Percentiles rank a stretch among this genome's conserved stretches.
These are phyloP conservation scores for Champsocephalus esox DNA, from an alignment of 2,797 vertebrate genomes.

Conservation along the genomic window DNA sequence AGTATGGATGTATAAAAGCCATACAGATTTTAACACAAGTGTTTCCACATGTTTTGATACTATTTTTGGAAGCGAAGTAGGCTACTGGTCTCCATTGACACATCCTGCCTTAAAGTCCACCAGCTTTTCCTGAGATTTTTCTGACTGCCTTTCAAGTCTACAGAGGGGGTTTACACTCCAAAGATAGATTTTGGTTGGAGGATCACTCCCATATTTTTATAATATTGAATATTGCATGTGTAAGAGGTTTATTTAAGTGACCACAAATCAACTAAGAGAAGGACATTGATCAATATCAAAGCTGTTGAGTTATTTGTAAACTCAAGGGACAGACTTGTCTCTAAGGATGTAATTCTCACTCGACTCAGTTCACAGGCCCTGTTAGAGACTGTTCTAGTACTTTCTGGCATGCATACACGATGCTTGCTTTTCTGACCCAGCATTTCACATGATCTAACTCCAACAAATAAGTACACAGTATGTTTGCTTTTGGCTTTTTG, in stretches of 20 bases:
- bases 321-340: slow-evolving; percentile 10
- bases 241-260: slow-evolving; percentile 4
- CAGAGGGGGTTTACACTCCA: neutral
- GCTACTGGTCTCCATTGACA: neutral
- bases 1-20: neutral
- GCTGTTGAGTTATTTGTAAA: slow-evolving; percentile 2
- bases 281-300: neutral
- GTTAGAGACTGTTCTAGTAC: slow-evolving; percentile 30
- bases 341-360: slow-evolving; percentile 30
- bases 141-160: neutral
- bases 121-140: neutral
- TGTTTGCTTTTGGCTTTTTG: slow-evolving; percentile 63
- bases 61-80: neutral
- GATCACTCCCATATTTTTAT: neutral
- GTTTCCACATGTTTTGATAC: neutral
- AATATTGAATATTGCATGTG: neutral
- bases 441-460: slow-evolving; percentile 44
- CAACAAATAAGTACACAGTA: slow-evolving; percentile 61
- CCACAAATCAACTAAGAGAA: neutral
- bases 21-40: neutral
- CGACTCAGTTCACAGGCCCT: slow-evolving; percentile 31
- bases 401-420: slow-evolving; percentile 41
- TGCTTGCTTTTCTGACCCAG: slow-evolving; percentile 39
- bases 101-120: neutral
- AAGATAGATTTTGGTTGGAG: neutral